These are phyloP conservation scores for Mus musculus DNA, from an alignment of 2,113 vertebrate species.

Conservation along the genomic window DNA sequence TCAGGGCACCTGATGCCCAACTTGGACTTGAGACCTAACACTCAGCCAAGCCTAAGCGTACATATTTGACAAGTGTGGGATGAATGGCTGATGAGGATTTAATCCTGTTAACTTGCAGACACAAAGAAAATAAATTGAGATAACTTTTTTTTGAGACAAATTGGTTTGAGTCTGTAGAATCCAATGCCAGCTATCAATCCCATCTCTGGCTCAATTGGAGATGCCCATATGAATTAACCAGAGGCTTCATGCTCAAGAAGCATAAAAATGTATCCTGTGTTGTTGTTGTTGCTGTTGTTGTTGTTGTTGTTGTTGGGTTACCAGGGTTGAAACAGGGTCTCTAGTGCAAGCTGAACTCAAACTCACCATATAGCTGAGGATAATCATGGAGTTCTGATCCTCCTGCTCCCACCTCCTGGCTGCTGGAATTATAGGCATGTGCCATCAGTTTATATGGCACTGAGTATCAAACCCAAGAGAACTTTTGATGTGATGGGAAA, in stretches of 20 bases:
- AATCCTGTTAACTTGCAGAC: constrained; percentile 62
- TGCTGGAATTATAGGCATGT: neutral
- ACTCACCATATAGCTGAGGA: neutral
- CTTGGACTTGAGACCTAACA: neutral
- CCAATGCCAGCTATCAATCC: constrained; percentile 38
- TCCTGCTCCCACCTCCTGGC: neutral
- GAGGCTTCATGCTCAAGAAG: constrained; percentile 41
- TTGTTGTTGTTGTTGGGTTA: neutral
- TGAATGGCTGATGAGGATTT: constrained; percentile 58
- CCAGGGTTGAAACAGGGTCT: neutral
- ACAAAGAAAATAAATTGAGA: constrained; percentile 59
- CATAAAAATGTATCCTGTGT: neutral
- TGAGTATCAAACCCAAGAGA: neutral
- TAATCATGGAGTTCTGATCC: neutral
- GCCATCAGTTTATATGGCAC: neutral
- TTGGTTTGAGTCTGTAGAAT: constrained; percentile 69
- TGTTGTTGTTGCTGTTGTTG: neutral
- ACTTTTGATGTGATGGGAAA: neutral
- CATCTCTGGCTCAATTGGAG: constrained; percentile 26
- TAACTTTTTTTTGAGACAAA: constrained; percentile 53
- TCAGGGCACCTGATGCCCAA: constrained; percentile 25
- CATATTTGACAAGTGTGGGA: neutral
- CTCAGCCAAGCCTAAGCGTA: neutral
- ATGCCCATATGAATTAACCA: constrained; percentile 11
- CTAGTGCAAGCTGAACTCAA: neutral